Evolutionary conservation across 2,797 vertebrate genomes (phyloP), one percentile per base, ranked within the genome.

Genomic region (Chelon labrosus): DNA sequence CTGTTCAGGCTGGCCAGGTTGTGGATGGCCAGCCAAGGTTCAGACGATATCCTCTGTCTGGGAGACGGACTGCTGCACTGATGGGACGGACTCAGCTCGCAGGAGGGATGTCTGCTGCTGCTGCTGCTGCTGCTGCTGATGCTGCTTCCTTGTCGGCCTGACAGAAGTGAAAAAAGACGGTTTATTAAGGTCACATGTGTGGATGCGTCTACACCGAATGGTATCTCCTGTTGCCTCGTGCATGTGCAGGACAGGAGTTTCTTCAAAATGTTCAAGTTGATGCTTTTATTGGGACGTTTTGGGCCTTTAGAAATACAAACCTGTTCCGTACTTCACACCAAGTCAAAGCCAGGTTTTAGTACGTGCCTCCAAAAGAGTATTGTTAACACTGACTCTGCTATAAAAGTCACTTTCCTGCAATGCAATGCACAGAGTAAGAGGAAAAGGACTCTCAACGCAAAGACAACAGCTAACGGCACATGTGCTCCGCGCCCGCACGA

Each of bases 11-110:
- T 53, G 47, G 85, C 85, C 82, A 91, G 90, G 80, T 92, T 88
- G 62, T 88, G 87, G 25, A 94, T 88, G 73, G 85, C 76, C 55
- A 94, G 73, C 85, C 91, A 92, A 0, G 93, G 94, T 63, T 94
- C 93, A 7, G 92, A 95, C 41, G 47, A 68, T 17, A 87, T 52
- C 54, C 79, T 88, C 54, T 73, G 85, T 61, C 70, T 81, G 54
- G 67, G 61, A 13, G 57, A 67, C 2, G 56, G 75, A 72, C 56
- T 35, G 68, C n/a, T 38, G 3, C 50, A 27, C 37, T 7, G 75
- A 51, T 53, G 64, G 44, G 25, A 3, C 3, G 66, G 39, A 62
- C 67, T 65, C 58, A 20, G 58, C 58, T 84, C 79, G 49, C 42
- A 49, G 53, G 79, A 82, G 20, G 75, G 75, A 46, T 19, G 65